Evolutionary conservation across 1,140 invertebrate genomes (phyloP), one percentile per base, ranked within the genome.

Genomic region (Scylla paramamosain): DNA sequence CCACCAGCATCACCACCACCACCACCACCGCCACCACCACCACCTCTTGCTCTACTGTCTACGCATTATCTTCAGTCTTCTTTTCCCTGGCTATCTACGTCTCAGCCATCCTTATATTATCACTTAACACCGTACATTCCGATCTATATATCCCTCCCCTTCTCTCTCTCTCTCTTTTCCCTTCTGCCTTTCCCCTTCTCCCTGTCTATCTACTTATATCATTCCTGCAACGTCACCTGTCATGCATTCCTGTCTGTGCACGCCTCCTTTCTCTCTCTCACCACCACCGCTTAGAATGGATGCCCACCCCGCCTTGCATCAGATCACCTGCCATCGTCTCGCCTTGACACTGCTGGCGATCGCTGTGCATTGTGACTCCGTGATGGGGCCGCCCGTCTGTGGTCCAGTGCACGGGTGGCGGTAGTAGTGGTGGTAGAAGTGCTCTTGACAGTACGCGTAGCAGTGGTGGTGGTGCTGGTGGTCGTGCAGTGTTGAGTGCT

Each of bases 101-200:
- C n/a, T n/a, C n/a, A n/a, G n/a, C n/a, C 39, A 39, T 2, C 39
- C 52, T 59, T 20, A 14, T 8, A 14, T 20, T 12, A 2, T 6
- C 6, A 39, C 39, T 6, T 6, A 39, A 39, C 6, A 39, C 6
- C 39, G 6, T 39, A 39, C 39, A 39, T 39, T 20, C 16, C 52
- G 2, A 12, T 3, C 10, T 59, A 0, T 59, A 12, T 12, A 12
- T 12, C 52, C 16, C 52, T 59, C 77, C 1, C 31, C 29, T 28
- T 87, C 84, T 87, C 84, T 39, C 84, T 87, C 84, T 87, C 31
- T 39, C 84, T 87, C 84, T 87, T 28, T 86, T 28, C 29, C 84
- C 29, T 28, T 86, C 84, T 29, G 12, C 4, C 84, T 29, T 4
- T 29, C 29, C 4, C 84, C 4, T 25, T 8, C 84, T 29, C 84